These are phyloP conservation scores for Ochropleura leucogaster DNA, from an alignment of 2,888 invertebrate species.

Conservation along the genomic window DNA sequence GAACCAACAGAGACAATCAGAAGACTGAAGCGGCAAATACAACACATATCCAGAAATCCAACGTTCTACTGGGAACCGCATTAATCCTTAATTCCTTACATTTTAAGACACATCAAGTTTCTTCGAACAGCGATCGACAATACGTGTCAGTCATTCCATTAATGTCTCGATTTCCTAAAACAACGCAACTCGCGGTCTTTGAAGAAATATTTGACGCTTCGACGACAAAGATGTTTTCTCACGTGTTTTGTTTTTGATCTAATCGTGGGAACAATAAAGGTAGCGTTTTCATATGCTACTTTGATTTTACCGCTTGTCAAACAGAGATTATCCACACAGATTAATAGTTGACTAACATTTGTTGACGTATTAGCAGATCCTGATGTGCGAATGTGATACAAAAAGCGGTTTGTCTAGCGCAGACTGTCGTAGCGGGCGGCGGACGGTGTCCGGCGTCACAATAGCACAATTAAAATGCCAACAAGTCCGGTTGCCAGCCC, in stretches of 20 bases:
- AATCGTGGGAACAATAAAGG: conserved; percentile 77
- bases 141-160: conserved; percentile 89
- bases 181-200: conserved; percentile 79
- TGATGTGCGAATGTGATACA: conserved; percentile 75
- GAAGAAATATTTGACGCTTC: conserved; percentile 87
- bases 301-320: conserved; percentile 21
- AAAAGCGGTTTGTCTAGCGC: conserved; percentile 85
- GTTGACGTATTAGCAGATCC: conserved; percentile 68
- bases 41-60: conserved; percentile 43
- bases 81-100: conserved; percentile 78
- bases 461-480: conserved; percentile 91
- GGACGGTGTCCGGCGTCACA: conserved; percentile 87
- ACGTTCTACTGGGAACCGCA: conserved; percentile 72
- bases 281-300: conserved; percentile 17
- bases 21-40: conserved; percentile 41
- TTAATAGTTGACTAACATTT: conserved; percentile 34
- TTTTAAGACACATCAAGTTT: conserved; percentile 79
- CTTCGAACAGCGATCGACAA: conserved; percentile 81
- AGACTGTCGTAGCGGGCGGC: conserved; percentile 80
- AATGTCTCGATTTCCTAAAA: conserved; percentile 87
- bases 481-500: conserved; percentile 89
- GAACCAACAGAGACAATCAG: not conserved
- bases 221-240: conserved; percentile 78
- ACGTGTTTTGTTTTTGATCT: conserved; percentile 72
- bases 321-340: conserved; percentile 6